Percentiles rank a stretch among this genome's conserved stretches.
phyloP scores from a whole-genome alignment of 2,113 vertebrate species.

The Urocitellus parryii region DNA sequence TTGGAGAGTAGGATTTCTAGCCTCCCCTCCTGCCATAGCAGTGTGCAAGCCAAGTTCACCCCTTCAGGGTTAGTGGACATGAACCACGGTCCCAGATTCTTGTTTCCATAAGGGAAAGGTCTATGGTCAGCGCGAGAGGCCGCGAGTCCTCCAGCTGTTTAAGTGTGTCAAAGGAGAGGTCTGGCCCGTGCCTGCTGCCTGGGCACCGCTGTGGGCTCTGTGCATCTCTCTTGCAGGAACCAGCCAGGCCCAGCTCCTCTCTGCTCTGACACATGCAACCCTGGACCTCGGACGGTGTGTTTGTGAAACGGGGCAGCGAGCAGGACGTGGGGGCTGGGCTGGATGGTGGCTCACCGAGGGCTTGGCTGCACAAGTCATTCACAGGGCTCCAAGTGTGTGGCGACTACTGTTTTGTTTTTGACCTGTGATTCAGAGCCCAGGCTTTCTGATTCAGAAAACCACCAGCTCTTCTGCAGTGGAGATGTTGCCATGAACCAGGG shows the following conservation, averaged over 20 bases:
- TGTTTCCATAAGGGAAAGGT: neutral
- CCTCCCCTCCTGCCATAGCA: neutral
- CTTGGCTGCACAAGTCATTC: neutral
- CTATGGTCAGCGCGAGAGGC: neutral
- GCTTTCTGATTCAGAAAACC: neutral
- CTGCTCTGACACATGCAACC: too few species aligned
- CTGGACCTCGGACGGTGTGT: neutral
- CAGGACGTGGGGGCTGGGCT: neutral
- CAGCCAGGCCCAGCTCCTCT: neutral
- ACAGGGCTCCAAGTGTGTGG: too few species aligned
- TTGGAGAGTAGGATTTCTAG: neutral
- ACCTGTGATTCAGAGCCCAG: neutral
- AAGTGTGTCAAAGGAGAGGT: rapidly evolving
- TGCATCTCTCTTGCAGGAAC: neutral
- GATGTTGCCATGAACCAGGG: neutral
- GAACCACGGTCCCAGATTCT: neutral
- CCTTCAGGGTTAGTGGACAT: neutral
- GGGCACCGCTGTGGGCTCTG: rapidly evolving
- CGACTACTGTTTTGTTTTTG: neutral
- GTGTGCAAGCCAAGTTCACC: neutral
- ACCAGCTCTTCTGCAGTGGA: neutral
- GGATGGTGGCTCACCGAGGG: neutral
- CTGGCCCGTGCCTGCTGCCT: rapidly evolving
- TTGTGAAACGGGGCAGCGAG: neutral
- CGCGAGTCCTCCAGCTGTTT: neutral